phyloP scores from a whole-genome alignment of 2,888 invertebrate genomes.

The Leptogaster cylindrica region DNA sequence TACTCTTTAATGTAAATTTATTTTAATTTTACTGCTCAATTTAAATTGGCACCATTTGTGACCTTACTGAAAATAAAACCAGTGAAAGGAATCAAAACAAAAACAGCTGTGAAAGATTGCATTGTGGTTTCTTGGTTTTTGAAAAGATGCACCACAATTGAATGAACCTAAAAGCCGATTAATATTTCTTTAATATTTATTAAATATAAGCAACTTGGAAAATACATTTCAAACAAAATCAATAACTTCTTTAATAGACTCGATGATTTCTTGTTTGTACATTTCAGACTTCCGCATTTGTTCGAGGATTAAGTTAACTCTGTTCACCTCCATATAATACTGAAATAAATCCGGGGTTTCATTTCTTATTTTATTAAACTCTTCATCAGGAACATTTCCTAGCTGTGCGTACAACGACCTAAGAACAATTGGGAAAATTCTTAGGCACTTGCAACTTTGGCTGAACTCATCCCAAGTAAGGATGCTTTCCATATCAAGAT shows the following conservation, averaged over 20 bases:
- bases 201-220: no score
- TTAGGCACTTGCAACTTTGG: constrained; percentile 55
- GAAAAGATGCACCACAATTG: no score
- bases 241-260: constrained; percentile 12
- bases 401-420: constrained; percentile 58
- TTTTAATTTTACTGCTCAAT: no score
- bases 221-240: no score
- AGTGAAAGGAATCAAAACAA: no score
- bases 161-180: no score
- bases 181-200: no score
- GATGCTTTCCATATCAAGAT: constrained; percentile 57
- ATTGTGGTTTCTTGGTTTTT: no score
- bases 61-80: no score
- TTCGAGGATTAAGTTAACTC: constrained; percentile 31
- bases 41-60: no score
- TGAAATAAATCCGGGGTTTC: constrained; percentile 53
- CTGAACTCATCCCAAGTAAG: constrained; percentile 61
- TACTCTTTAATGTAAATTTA: no score
- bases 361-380: constrained; percentile 49
- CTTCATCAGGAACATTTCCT: constrained; percentile 50
- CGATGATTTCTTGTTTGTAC: constrained; percentile 28
- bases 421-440: constrained; percentile 62
- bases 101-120: no score
- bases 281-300: constrained; percentile 8
- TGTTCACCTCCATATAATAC: constrained; percentile 52